Evolutionary conservation across 2,888 invertebrate species (phyloP), one percentile per base, ranked within the genome.

Genomic region (Cheilosia vulpina): DNA sequence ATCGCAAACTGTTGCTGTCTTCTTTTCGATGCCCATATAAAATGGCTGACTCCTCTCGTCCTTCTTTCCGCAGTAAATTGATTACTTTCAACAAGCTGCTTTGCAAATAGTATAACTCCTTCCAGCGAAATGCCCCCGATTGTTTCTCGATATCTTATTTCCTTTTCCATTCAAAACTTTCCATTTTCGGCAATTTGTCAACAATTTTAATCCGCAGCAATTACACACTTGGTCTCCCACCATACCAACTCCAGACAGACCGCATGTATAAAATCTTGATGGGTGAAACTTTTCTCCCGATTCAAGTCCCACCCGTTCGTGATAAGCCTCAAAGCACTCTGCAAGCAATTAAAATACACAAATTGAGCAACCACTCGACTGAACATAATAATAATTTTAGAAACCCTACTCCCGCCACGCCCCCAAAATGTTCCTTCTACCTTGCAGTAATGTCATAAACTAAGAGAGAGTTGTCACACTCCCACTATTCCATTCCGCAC

Each of bases 341-440:
- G 38, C 60, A 80, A 80, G 69, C 80, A 84, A 84, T 84, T 84
- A 84, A 84, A 84, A 79, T 60, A 84, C 73, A 84, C 80, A 80
- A 84, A 84, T 80, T 84, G 79, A 83, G 71, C 75, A 84, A 75
- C 84, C 75, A 84, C 84, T 84, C 84, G 80, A 71, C 75, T 80
- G 75, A 80, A 73, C 71, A 71, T 71, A 84, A 80, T 79, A 84
- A 84, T 80, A 80, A 84, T 84, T 84, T 84, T 62, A 19, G 34
- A 76, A 84, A 13, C 38, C 38, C 38, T 38, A 31, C 9, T 6
- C 9, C 31, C 31, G 27, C 5, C 24, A 1, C 31, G 1, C 9
- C 43, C 75, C 43, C 13, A 66, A 66, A 58, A 68, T 68, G 2
- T 62, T 55, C 55, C 65, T 78, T 83, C 6, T 73, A 57, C 57